These are phyloP conservation scores for Emmelina monodactyla DNA, from an alignment of 2,888 invertebrate species.

Conservation along the genomic window DNA sequence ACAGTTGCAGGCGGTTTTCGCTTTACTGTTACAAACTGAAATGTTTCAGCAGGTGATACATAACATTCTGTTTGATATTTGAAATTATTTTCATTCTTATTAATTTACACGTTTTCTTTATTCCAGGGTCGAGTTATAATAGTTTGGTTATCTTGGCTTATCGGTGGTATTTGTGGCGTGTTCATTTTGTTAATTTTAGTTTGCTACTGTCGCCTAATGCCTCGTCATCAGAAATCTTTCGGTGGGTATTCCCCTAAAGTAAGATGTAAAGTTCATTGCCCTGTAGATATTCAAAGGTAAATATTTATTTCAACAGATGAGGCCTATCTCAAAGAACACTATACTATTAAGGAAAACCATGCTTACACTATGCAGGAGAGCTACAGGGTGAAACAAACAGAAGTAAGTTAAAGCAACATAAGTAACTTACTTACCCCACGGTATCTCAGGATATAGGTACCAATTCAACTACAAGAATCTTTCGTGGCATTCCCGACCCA, in stretches of 20 bases:
- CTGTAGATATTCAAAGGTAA: not conserved
- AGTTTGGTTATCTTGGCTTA: slow-evolving; percentile 64
- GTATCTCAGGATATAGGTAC: no score
- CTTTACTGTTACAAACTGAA: slow-evolving; percentile 47
- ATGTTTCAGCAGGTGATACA: slow-evolving; percentile 54
- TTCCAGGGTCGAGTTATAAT: slow-evolving; percentile 60
- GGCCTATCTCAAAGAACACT: slow-evolving; percentile 51
- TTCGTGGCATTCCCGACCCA: no score
- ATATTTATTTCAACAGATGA: slow-evolving; percentile 34
- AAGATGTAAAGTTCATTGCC: not conserved
- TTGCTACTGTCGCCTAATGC: slow-evolving; percentile 75
- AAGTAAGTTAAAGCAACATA: no score
- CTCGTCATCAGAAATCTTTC: slow-evolving; percentile 72
- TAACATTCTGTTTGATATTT: slow-evolving; percentile 8
- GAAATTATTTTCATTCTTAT: no score
- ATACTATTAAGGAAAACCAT: slow-evolving; percentile 50
- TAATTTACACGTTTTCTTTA: slow-evolving; percentile 16
- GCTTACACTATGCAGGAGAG: slow-evolving; percentile 45
- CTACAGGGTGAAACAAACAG: slow-evolving; percentile 46
- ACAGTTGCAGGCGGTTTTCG: slow-evolving; percentile 41
- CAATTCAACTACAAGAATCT: no score
- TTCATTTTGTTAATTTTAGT: slow-evolving; percentile 69
- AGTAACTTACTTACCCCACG: no score
- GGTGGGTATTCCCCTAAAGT: slow-evolving; percentile 43
- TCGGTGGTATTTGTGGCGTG: slow-evolving; percentile 71